A percentile compares a stretch with the other conserved stretches of the same genome.
Conservation (phyloP, 2,113 vertebrate species). For the Artemisiospiza belli region DNA sequence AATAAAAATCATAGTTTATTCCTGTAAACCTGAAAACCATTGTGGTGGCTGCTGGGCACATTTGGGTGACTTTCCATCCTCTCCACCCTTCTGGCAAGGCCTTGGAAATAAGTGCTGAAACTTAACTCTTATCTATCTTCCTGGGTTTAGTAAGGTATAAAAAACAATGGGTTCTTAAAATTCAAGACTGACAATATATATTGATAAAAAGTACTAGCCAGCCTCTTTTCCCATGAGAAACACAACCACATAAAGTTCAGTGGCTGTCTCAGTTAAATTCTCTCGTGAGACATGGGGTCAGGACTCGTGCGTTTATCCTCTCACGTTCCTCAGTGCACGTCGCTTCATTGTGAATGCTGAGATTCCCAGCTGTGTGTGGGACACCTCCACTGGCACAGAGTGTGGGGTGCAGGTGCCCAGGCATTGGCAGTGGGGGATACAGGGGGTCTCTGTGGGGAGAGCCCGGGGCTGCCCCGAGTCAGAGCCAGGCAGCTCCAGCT, state of each 20-base stretch:
- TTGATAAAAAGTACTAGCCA: neutral
- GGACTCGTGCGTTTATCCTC: fast-evolving
- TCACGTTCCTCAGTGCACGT: fast-evolving
- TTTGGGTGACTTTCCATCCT: fast-evolving
- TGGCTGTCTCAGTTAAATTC: neutral
- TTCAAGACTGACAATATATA: neutral
- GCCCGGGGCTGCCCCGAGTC: fast-evolving
- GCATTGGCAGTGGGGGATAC: fast-evolving
- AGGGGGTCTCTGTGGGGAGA: neutral
- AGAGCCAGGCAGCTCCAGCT: neutral
- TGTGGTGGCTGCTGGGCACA: neutral
- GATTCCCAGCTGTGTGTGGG: neutral
- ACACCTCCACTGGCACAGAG: neutral
- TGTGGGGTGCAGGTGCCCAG: neutral
- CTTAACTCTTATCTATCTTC: neutral
- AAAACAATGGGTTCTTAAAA: neutral
- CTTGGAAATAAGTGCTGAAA: neutral
- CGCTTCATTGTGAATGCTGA: neutral
- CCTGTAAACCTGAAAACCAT: neutral
- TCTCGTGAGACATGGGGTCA: neutral
- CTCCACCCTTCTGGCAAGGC: neutral
- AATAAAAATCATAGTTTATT: neutral
- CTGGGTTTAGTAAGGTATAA: neutral
- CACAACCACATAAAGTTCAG: neutral
- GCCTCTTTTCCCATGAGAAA: neutral